Conservation (phyloP, 1,140 invertebrate genomes). For the Temnothorax nylanderi region DNA sequence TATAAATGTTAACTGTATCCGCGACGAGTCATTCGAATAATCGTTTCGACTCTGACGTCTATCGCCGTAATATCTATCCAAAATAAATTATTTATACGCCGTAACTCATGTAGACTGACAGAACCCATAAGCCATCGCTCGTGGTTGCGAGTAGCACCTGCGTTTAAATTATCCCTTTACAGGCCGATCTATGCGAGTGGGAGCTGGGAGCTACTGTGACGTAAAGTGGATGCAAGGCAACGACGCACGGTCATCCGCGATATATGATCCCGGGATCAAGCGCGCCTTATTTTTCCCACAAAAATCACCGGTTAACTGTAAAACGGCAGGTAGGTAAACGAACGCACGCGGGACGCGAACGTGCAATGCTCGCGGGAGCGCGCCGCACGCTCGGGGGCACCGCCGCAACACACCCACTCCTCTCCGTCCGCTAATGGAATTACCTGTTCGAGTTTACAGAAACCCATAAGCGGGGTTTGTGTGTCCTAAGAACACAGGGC, state of each 20-base stretch:
- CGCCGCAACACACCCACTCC: conserved; percentile 71
- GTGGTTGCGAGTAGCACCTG: conserved; percentile 10
- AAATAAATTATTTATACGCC: conserved; percentile 56
- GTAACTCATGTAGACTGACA: conserved; percentile 38
- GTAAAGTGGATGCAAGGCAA: conserved; percentile 1
- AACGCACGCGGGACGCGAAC: conserved; percentile 42
- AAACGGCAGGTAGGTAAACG: conserved; percentile 59
- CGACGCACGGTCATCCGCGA: conserved; percentile 29
- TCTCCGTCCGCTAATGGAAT: conserved; percentile 71
- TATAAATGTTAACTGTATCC: conserved; percentile 48
- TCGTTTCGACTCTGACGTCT: conserved; percentile 46
- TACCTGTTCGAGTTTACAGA: conserved; percentile 76
- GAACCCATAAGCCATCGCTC: conserved; percentile 26
- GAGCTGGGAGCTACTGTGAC: conserved; percentile 24
- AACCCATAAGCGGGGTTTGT: conserved; percentile 74
- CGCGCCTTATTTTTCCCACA: conserved; percentile 63
- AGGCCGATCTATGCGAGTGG: background rate
- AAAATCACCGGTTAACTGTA: conserved; percentile 74
- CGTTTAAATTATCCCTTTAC: conserved; percentile 41
- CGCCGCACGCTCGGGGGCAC: conserved; percentile 44
- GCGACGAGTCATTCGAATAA: conserved; percentile 41
- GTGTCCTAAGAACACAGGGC: conserved; percentile 72
- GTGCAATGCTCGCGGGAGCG: background rate
- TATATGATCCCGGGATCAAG: conserved; percentile 42
- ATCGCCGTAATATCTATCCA: conserved; percentile 33